Evolutionary conservation across 2,888 invertebrate species (phyloP).

Genomic region (Julus scanicus): DNA sequence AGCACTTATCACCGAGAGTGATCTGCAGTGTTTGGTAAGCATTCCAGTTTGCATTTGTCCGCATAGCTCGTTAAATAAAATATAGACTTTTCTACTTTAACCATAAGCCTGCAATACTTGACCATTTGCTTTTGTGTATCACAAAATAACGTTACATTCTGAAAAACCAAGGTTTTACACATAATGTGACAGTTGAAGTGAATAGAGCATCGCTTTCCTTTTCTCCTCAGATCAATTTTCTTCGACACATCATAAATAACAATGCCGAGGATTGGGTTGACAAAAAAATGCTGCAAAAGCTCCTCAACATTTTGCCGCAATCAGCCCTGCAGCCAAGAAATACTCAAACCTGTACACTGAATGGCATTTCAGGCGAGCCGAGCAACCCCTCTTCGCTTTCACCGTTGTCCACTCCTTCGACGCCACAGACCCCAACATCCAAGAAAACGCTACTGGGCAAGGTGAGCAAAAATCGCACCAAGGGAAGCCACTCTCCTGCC

Average conservation of each 20-base stretch:
- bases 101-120: not conserved
- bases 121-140: not conserved
- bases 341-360: conserved; percentile 52
- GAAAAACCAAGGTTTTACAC: too few species aligned
- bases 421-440: conserved; percentile 63
- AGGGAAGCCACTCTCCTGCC: conserved; percentile 42
- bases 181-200: not conserved
- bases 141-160: not conserved
- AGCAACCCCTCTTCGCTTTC: conserved; percentile 55
- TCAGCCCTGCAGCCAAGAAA: conserved; percentile 56
- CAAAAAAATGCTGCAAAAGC: conserved; percentile 65
- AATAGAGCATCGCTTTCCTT: too few species aligned
- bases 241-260: conserved; percentile 63
- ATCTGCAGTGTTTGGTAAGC: conserved; percentile 74
- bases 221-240: conserved; percentile 65
- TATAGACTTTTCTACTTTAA: not conserved
- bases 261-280: conserved; percentile 63
- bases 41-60: not conserved
- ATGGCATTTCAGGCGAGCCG: conserved; percentile 41
- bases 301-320: conserved; percentile 66
- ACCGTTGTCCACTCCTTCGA: conserved; percentile 60
- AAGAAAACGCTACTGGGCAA: conserved; percentile 60
- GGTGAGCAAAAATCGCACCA: conserved; percentile 54
- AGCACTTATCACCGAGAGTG: conserved; percentile 76
- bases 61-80: not conserved